phyloP scores from a whole-genome alignment of 2,888 invertebrate genomes.

The Monochamus alternatus region DNA sequence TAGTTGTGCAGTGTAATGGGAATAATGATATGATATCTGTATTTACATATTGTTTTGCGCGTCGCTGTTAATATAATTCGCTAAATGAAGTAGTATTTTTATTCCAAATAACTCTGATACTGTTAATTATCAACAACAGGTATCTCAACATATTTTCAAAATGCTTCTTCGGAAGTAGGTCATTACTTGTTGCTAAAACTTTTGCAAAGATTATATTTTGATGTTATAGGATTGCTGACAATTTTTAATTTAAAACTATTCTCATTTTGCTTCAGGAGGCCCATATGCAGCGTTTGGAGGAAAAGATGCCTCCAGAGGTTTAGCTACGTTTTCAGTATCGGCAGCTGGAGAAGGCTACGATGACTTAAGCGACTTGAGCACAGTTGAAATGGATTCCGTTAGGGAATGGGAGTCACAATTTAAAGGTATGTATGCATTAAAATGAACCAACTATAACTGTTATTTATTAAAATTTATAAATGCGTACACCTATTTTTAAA shows the following conservation, averaged over 20 bases:
- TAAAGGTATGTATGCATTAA: slow-evolving; percentile 78
- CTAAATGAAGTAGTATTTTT: no score
- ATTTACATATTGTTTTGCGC: slow-evolving; percentile 6
- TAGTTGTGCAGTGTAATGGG: neutral
- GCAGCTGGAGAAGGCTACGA: slow-evolving; percentile 87
- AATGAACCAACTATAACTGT: no score
- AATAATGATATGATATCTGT: neutral
- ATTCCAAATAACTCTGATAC: no score
- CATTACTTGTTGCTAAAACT: no score
- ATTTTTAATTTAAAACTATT: no score
- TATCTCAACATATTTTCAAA: no score
- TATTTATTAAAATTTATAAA: no score
- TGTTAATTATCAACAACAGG: no score
- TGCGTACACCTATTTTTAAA: no score
- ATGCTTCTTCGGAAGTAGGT: no score
- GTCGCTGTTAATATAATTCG: neutral
- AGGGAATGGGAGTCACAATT: slow-evolving; percentile 98
- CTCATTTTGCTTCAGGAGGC: slow-evolving; percentile 78
- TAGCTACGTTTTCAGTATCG: slow-evolving; percentile 93
- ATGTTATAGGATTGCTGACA: no score
- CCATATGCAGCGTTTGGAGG: slow-evolving; percentile 97
- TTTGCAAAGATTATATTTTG: neutral
- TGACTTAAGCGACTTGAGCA: slow-evolving; percentile 94
- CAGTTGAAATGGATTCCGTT: slow-evolving; percentile 95
- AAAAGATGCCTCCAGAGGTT: slow-evolving; percentile 93